phyloP scores from a whole-genome alignment of 2,113 vertebrate genomes.

The Puntigrus tetrazona region DNA sequence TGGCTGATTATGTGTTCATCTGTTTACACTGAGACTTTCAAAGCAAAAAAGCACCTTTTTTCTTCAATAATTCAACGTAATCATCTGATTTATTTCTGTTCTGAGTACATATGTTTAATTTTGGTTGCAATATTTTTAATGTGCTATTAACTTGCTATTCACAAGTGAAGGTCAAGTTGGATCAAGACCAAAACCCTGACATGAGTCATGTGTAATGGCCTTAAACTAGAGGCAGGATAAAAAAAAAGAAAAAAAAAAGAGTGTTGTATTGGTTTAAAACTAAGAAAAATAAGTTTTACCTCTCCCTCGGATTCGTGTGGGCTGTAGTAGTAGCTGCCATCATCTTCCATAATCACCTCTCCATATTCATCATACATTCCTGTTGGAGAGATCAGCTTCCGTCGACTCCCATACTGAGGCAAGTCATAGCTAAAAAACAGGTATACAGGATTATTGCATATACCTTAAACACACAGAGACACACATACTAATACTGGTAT shows the following conservation, averaged over 20 bases:
- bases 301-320: constrained; percentile 88
- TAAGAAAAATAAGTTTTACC: constrained; percentile 66
- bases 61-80: neutral
- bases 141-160: neutral
- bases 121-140: neutral
- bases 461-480: constrained; percentile 46
- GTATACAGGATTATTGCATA: neutral
- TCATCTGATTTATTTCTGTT: neutral
- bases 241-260: neutral
- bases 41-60: neutral
- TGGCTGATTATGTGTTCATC: neutral
- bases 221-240: neutral
- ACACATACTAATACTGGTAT: neutral
- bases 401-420: constrained; percentile 94
- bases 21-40: neutral
- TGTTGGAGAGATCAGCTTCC: constrained; percentile 87
- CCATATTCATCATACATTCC: constrained; percentile 94
- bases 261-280: neutral
- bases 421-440: constrained; percentile 75
- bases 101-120: too few relatives aligned
- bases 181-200: neutral
- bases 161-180: neutral
- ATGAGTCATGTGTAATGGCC: neutral
- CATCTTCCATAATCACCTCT: constrained; percentile 89
- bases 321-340: constrained; percentile 89